Conservation (phyloP, 2,113 vertebrate genomes). For the Paramisgurnus dabryanus region DNA sequence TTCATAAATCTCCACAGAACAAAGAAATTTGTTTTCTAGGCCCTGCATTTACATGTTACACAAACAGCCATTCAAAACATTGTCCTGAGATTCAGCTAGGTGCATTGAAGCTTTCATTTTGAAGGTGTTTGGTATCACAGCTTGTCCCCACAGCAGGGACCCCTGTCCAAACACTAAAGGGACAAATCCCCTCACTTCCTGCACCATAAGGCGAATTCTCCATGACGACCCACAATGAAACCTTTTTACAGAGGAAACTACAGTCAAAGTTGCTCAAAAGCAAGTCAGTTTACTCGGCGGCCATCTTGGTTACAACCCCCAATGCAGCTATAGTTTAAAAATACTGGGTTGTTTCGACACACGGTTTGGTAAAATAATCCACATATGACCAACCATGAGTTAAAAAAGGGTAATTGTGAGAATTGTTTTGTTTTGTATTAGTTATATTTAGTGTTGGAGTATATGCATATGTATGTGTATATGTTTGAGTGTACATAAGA, state of each 20-base stretch:
- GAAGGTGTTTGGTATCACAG: conserved; percentile 18
- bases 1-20: neutral
- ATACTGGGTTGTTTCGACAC: too few relatives aligned
- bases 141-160: conserved; percentile 27
- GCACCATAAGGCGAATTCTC: conserved; percentile 14
- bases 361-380: too few relatives aligned
- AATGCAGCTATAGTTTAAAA: too few relatives aligned
- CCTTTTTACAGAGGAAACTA: conserved; percentile 33
- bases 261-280: neutral
- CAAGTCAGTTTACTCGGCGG: neutral
- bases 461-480: too few relatives aligned
- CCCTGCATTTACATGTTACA: conserved; percentile 19
- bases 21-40: conserved; percentile 5
- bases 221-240: conserved; percentile 42
- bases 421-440: too few relatives aligned
- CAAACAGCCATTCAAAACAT: neutral
- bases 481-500: too few relatives aligned
- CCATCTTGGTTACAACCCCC: neutral
- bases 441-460: too few relatives aligned
- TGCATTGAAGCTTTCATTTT: conserved; percentile 8
- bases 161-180: conserved; percentile 11
- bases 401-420: too few relatives aligned
- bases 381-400: too few relatives aligned
- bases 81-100: conserved; percentile 16
- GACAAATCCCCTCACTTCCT: conserved; percentile 39